phyloP scores from a whole-genome alignment of 2,113 vertebrate species.

The Labeo rohita region DNA sequence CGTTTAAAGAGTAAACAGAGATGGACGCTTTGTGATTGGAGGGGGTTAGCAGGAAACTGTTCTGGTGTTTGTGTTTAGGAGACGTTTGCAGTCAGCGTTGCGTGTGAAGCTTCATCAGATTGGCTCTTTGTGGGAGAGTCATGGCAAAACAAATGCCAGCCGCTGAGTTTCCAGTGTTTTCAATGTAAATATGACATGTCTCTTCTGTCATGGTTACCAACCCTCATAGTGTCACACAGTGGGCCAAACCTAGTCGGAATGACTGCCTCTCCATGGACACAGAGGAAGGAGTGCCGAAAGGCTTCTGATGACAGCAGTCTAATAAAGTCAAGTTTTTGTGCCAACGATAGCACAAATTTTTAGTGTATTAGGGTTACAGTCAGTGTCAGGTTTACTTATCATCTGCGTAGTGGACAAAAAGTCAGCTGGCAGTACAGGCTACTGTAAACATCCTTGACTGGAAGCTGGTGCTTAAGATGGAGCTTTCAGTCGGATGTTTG shows the following conservation, averaged over 20 bases:
- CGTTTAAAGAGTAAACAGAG: conserved; percentile 53
- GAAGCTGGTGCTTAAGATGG: conserved; percentile 88
- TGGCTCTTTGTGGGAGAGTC: conserved; percentile 57
- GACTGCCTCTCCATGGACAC: conserved; percentile 27
- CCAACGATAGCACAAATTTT: background rate
- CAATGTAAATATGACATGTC: conserved; percentile 67
- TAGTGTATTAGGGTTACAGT: background rate
- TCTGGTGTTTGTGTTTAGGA: conserved; percentile 32
- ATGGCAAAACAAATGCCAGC: conserved; percentile 56
- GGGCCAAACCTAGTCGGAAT: conserved; percentile 7
- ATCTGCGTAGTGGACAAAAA: background rate
- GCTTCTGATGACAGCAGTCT: background rate
- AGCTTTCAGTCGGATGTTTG: conserved; percentile 99
- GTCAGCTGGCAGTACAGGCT: conserved; percentile 80
- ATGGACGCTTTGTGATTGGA: conserved; percentile 45
- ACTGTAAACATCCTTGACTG: conserved; percentile 99
- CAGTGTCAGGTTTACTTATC: background rate
- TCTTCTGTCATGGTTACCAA: conserved; percentile 44
- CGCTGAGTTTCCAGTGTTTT: conserved; percentile 67
- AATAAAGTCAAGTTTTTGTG: background rate
- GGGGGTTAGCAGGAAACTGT: conserved; percentile 38
- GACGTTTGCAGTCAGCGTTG: conserved; percentile 36
- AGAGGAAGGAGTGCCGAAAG: background rate
- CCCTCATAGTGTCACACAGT: conserved; percentile 40
- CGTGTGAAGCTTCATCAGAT: conserved; percentile 73